phyloP scores from a whole-genome alignment of 2,888 invertebrate species.

The Drosophila maculinotata region DNA sequence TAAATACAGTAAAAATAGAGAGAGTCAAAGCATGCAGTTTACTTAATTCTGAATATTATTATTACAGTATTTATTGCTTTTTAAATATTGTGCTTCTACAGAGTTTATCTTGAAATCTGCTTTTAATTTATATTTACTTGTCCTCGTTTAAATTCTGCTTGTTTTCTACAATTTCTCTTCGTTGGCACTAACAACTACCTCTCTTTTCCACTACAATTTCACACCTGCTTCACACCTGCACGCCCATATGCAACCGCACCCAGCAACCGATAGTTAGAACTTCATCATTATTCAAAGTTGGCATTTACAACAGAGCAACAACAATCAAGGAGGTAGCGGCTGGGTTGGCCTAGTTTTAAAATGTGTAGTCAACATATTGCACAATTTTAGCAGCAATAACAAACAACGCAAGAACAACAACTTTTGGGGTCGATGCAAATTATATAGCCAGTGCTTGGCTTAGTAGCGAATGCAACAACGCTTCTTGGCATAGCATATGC shows the following conservation, averaged over 20 bases:
- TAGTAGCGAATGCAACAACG: slow-evolving; percentile 25
- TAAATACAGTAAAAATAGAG: too few species aligned
- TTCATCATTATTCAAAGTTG: slow-evolving; percentile 72
- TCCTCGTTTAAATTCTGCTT: background rate
- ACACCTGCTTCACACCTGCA: slow-evolving; percentile 37
- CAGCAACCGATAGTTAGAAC: slow-evolving; percentile 34
- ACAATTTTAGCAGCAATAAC: slow-evolving; percentile 44
- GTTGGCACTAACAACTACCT: slow-evolving; percentile 5
- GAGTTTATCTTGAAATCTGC: too few species aligned
- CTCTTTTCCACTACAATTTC: slow-evolving; percentile 12
- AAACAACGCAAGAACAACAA: slow-evolving; percentile 28
- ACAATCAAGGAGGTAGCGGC: slow-evolving; percentile 47
- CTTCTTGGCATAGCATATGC: slow-evolving; percentile 61
- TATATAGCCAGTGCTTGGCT: slow-evolving; percentile 39
- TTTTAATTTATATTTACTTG: background rate
- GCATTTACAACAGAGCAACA: slow-evolving; percentile 10
- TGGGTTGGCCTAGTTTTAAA: slow-evolving; percentile 70
- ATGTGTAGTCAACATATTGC: slow-evolving; percentile 45
- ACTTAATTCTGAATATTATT: too few species aligned
- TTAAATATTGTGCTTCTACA: too few species aligned
- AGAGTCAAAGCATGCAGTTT: too few species aligned
- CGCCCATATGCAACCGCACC: slow-evolving; percentile 10
- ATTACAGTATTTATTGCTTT: too few species aligned
- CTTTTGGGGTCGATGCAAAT: slow-evolving; percentile 31
- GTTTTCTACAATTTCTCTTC: slow-evolving; percentile 1